Percentiles rank a stretch among this genome's conserved stretches.
Conservation (phyloP, 2,888 invertebrate genomes). For the Vandiemenella viatica region DNA sequence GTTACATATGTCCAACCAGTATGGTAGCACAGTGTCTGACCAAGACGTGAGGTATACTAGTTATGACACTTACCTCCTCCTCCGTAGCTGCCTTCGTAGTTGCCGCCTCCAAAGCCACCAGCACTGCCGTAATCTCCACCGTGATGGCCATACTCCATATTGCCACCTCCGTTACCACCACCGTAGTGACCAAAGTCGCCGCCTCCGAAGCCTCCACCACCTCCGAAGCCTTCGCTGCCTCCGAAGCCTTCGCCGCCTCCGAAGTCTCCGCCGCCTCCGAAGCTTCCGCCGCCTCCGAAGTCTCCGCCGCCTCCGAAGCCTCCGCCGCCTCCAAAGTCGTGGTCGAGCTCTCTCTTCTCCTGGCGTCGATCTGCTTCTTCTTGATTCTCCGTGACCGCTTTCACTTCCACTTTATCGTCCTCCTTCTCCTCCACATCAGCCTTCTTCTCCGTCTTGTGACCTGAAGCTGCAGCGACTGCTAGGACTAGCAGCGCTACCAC, state of each 20-base stretch:
- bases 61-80: neutral
- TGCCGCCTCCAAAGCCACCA: slow-evolving; percentile 1
- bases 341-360: neutral
- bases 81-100: neutral
- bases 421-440: no score
- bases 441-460: no score
- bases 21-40: no score
- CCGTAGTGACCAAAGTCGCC: neutral
- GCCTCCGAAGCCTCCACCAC: no score
- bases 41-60: no score
- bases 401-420: no score
- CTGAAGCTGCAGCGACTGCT: no score
- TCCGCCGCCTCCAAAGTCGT: neutral
- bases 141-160: neutral
- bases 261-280: slow-evolving; percentile 4
- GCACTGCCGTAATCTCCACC: neutral
- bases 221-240: no score
- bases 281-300: slow-evolving; percentile 2
- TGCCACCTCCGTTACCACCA: neutral
- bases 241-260: no score
- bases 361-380: neutral
- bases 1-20: no score
- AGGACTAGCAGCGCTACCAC: no score
- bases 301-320: neutral
- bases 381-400: no score